phyloP scores from a whole-genome alignment of 2,797 vertebrate species.

The Smutsia temminckii region DNA sequence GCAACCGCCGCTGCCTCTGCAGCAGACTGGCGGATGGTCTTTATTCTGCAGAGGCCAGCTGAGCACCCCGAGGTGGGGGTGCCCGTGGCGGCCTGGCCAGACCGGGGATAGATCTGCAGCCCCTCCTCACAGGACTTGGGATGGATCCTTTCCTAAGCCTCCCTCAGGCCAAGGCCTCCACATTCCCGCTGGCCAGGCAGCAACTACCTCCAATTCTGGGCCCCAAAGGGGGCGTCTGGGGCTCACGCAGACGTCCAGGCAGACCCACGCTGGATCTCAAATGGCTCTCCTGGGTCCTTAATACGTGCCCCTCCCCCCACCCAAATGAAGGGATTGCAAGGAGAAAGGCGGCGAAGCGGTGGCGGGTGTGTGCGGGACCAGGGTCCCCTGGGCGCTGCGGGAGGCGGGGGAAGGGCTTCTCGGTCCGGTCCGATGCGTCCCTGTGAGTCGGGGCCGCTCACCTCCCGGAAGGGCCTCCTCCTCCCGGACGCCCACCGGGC shows the following conservation, averaged over 20 bases:
- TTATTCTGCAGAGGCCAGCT: slow-evolving; percentile 43
- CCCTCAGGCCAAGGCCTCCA: background rate
- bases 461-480: background rate
- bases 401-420: background rate
- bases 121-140: no score
- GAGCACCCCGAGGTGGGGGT: slow-evolving; percentile 27
- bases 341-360: background rate
- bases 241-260: no score
- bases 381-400: background rate
- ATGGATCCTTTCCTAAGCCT: background rate
- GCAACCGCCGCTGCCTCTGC: slow-evolving; percentile 7
- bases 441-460: background rate
- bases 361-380: background rate
- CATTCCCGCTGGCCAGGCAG: background rate
- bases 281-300: background rate
- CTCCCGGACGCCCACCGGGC: background rate
- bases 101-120: background rate
- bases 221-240: background rate
- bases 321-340: background rate
- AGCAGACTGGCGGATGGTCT: slow-evolving; percentile 14
- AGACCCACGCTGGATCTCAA: background rate
- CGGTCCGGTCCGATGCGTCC: background rate
- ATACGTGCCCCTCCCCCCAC: background rate
- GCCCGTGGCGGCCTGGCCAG: background rate
- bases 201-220: background rate